These are phyloP conservation scores for Psittacula derbiana DNA, from an alignment of 2,797 vertebrate genomes.

Conservation along the genomic window DNA sequence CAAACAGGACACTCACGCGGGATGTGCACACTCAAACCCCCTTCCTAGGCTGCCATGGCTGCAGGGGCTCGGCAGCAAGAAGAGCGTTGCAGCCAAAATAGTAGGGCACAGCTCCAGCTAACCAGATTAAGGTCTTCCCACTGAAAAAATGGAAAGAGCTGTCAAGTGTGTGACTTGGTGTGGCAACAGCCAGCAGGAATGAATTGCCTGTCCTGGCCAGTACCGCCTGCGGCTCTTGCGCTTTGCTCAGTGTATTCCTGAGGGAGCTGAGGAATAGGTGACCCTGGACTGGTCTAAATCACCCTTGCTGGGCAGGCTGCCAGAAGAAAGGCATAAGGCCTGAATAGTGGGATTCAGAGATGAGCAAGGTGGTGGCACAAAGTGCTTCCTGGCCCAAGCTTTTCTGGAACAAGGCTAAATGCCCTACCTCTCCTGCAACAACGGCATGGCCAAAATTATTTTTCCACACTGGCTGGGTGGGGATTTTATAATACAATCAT, in stretches of 20 bases:
- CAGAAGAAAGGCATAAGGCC: not conserved
- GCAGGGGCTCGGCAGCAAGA: not conserved
- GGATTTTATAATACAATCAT: not conserved
- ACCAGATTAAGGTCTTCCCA: not conserved
- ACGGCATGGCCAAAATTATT: not conserved
- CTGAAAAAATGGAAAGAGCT: not conserved
- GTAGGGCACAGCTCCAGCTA: not conserved
- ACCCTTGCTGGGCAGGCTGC: not conserved
- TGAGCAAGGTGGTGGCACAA: not conserved
- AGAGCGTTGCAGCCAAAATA: not conserved
- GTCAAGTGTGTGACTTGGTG: not conserved
- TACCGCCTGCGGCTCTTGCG: not conserved
- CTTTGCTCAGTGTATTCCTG: not conserved
- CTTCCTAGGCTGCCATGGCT: constrained; percentile 6
- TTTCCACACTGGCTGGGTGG: not conserved
- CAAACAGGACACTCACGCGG: constrained; percentile 44
- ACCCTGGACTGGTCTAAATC: not conserved
- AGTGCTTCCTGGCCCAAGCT: not conserved
- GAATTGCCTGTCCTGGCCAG: not conserved
- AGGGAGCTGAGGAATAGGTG: not conserved
- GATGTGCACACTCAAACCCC: constrained; percentile 52
- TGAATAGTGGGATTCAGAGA: not conserved
- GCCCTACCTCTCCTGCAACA: not conserved
- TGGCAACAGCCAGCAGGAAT: not conserved
- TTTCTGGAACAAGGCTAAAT: not conserved